Base-by-base conservation (phyloP, 2,888 invertebrate species). In the Athalia rosae region DNA sequence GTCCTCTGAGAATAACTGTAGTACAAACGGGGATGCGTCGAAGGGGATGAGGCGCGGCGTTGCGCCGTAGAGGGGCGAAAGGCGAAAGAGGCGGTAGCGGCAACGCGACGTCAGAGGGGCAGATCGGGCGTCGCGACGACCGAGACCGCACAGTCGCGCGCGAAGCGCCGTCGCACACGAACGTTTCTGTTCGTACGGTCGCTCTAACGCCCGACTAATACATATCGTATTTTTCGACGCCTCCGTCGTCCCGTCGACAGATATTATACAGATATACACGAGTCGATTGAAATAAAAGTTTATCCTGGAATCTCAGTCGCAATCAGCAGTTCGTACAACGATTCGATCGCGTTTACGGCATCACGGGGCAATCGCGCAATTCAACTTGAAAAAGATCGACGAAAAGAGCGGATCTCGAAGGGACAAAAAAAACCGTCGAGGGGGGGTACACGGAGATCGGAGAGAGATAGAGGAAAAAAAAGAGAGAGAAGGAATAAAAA, bases 101-200 rank as follows among this genome's bases (percentile, higher is more conserved):
- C 50, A 28, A n/a, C 15, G 85, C 84, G 87, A 87, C 84, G 84
- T 81, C 86, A 85, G 85, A 86, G 87, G 87, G 88, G 86, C 88
- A 88, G 86, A 86, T 85, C 87, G 85, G 85, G 88, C 87, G 86
- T 88, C 87, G 88, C 88, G 88, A 87, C 88, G 86, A 85, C 85
- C 83, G 82, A 80, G 85, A 85, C 85, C 85, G 71, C 71, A 88
- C 89, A 89, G 89, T 89, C 87, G 89, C 89, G 89, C 88, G 86
- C 86, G 84, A 87, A 87, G 84, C 86, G 89, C 87, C 89, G 88
- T 86, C 84, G 85, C 84, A 82, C 84, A 80, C 87, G 86, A 85
- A 87, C 84, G 86, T 82, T 76, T 78, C 78, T 50, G 62, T 77
- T 77, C 79, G 81, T 78, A 83, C 80, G 82, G 81, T 81, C 80